phyloP scores from a whole-genome alignment of 2,113 vertebrate species.

The Stegostoma tigrinum region DNA sequence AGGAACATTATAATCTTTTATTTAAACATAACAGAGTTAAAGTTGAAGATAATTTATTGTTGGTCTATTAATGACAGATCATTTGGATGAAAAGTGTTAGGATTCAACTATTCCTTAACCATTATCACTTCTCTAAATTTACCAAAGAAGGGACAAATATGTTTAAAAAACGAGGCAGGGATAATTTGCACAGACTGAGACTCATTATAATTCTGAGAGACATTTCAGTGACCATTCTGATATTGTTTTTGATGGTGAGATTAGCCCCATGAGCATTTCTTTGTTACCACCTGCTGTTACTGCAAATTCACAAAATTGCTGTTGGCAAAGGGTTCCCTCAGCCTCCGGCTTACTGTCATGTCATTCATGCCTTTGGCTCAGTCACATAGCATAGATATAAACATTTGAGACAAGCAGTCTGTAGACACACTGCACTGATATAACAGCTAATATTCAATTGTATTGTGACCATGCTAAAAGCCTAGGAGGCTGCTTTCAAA shows the following conservation, averaged over 20 bases:
- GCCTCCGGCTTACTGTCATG: slow-evolving; percentile 22
- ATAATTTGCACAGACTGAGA: neutral
- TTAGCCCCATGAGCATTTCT: neutral
- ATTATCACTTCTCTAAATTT: neutral
- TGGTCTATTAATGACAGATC: neutral
- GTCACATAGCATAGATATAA: neutral
- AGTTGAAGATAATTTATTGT: neutral
- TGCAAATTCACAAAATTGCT: slow-evolving; percentile 3
- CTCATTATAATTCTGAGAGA: neutral
- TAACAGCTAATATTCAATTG: slow-evolving; percentile 14
- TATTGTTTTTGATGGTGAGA: neutral
- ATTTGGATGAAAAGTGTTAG: neutral
- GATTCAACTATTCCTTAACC: neutral
- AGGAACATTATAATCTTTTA: neutral
- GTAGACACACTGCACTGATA: neutral
- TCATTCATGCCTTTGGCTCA: neutral
- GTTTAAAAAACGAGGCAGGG: too few relatives aligned
- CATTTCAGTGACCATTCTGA: neutral
- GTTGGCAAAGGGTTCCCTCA: slow-evolving; percentile 19
- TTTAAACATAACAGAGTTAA: neutral
- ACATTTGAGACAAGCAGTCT: slow-evolving; percentile 14
- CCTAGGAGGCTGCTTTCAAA: neutral
- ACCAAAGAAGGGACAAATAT: neutral
- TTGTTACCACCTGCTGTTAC: neutral
- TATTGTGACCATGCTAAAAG: slow-evolving; percentile 2